phyloP scores from a whole-genome alignment of 2,797 vertebrate genomes.

The Chaenodraco wilsoni region DNA sequence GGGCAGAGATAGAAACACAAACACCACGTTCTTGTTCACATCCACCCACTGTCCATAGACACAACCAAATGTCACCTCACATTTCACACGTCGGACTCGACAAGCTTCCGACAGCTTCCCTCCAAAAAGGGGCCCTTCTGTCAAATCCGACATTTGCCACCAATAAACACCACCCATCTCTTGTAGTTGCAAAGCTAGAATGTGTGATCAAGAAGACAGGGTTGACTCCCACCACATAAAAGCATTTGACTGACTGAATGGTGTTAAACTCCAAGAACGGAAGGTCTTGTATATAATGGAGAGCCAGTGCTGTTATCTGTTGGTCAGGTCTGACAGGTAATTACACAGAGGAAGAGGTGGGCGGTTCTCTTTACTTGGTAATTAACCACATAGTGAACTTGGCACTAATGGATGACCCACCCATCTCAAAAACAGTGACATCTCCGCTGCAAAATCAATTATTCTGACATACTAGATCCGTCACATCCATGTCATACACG shows the following conservation, averaged over 20 bases:
- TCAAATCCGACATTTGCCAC: conserved; percentile 55
- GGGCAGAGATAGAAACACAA: not conserved
- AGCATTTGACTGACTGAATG: conserved; percentile 6
- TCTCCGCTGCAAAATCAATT: conserved; percentile 41
- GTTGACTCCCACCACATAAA: not conserved
- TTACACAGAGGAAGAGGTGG: conserved; percentile 49
- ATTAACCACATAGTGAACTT: conserved; percentile 29
- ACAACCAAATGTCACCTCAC: conserved; percentile 9
- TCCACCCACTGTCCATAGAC: conserved; percentile 2
- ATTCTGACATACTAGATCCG: conserved; percentile 4
- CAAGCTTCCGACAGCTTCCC: conserved; percentile 32
- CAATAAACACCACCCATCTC: conserved; percentile 35
- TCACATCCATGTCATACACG: not conserved
- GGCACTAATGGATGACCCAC: not conserved
- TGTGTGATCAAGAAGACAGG: not conserved
- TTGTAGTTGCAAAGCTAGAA: conserved; percentile 20
- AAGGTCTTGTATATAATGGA: conserved; percentile 22
- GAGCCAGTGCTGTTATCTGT: conserved; percentile 53
- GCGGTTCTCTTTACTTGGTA: conserved; percentile 13
- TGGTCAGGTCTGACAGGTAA: conserved; percentile 63
- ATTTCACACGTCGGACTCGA: conserved; percentile 34
- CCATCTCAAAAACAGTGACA: conserved; percentile 2
- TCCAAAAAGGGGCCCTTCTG: conserved; percentile 29
- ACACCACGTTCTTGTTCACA: conserved; percentile 1
- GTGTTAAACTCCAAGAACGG: conserved; percentile 3